phyloP scores from a whole-genome alignment of 2,113 vertebrate species.

The Trogon melanurus region DNA sequence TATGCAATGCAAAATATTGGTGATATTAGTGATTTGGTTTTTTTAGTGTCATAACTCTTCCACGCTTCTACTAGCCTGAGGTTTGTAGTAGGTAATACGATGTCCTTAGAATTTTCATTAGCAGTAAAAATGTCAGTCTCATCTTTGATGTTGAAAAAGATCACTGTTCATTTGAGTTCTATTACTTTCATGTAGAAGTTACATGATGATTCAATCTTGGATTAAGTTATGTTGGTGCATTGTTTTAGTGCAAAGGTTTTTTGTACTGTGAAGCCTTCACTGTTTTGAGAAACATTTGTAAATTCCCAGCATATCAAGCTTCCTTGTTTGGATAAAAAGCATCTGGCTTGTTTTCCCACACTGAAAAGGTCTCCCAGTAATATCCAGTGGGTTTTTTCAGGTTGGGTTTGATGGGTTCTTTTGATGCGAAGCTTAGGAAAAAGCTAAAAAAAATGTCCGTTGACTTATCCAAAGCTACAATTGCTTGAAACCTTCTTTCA shows the following conservation, averaged over 20 bases:
- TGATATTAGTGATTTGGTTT: not conserved
- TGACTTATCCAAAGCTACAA: not conserved
- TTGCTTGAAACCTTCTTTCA: not conserved
- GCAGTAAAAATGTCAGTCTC: not conserved
- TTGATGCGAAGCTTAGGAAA: not conserved
- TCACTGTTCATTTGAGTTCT: not conserved
- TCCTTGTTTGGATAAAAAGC: not conserved
- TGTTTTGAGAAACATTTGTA: not conserved
- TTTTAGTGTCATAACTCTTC: not conserved
- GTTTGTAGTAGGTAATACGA: not conserved
- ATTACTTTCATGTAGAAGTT: not conserved
- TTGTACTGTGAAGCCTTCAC: not conserved
- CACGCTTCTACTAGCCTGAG: not conserved
- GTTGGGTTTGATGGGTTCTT: not conserved
- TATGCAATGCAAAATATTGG: not conserved
- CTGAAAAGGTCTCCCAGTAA: rapidly evolving
- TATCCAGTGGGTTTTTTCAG: not conserved
- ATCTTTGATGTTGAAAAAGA: not conserved
- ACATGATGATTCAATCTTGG: not conserved
- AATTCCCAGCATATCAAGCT: not conserved
- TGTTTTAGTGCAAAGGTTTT: not conserved
- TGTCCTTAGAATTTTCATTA: not conserved
- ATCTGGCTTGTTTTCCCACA: not conserved
- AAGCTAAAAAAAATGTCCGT: not conserved
- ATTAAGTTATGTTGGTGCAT: not conserved